A percentile compares a stretch with the other conserved stretches of the same genome.
These are phyloP conservation scores for Strix occidentalis DNA, from an alignment of 2,797 vertebrate species.

Conservation along the genomic window DNA sequence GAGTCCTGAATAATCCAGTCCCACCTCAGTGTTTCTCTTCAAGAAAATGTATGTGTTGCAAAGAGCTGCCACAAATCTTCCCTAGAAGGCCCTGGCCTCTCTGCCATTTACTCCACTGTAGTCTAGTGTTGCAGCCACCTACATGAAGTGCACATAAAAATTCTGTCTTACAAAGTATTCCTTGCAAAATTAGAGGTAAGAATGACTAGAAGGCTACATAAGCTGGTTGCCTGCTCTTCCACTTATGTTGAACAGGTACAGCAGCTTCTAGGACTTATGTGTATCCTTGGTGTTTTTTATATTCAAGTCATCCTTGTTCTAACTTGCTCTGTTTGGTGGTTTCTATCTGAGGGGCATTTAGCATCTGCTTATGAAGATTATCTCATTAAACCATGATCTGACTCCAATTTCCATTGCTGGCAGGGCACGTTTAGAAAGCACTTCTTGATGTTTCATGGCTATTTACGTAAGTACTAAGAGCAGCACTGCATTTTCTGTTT, in stretches of 20 bases:
- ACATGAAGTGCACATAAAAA: neutral
- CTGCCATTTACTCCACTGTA: neutral
- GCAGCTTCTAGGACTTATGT: neutral
- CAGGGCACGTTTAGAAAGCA: neutral
- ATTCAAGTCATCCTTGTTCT: neutral
- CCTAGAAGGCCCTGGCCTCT: neutral
- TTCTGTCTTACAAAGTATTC: neutral
- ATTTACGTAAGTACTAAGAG: neutral
- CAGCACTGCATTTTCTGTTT: neutral
- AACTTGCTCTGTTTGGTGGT: neutral
- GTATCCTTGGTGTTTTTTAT: neutral
- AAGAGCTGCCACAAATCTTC: neutral
- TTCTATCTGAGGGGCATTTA: neutral
- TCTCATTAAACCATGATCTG: neutral
- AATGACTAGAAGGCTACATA: neutral
- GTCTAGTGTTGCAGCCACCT: neutral
- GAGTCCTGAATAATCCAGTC: neutral
- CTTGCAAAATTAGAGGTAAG: neutral
- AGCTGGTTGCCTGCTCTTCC: neutral
- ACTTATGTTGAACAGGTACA: neutral
- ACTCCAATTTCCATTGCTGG: neutral
- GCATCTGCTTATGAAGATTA: neutral
- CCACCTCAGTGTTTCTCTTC: neutral
- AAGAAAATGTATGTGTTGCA: neutral
- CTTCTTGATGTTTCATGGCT: neutral